A percentile compares a stretch with the other conserved stretches of the same genome.
phyloP scores from a whole-genome alignment of 92 coral and sea anemone genomes.

The Epizoanthus rinbou region DNA sequence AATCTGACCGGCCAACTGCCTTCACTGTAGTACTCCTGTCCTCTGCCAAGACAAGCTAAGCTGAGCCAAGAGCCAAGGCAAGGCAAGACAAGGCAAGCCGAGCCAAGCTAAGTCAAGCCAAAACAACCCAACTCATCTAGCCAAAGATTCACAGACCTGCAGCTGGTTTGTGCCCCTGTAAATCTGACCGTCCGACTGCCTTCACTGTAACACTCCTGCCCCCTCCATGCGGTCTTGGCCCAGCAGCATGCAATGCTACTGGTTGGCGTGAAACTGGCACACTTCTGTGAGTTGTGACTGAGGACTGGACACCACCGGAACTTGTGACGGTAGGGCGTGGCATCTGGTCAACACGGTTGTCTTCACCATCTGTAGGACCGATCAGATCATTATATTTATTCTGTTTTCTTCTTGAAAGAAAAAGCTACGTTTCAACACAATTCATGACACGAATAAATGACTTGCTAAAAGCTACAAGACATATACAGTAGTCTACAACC shows the following conservation, averaged over 20 bases:
- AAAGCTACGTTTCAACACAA: too few relatives aligned
- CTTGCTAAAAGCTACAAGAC: too few relatives aligned
- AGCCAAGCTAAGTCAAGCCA: too few relatives aligned
- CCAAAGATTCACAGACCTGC: slow-evolving; percentile 61
- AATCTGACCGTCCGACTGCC: slow-evolving; percentile 88
- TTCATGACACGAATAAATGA: too few relatives aligned
- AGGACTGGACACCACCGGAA: slow-evolving; percentile 54
- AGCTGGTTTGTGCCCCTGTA: slow-evolving; percentile 73
- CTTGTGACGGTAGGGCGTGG: slow-evolving; percentile 73
- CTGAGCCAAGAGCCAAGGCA: too few relatives aligned
- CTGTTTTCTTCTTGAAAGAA: too few relatives aligned
- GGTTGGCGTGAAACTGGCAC: slow-evolving; percentile 54
- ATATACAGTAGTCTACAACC: too few relatives aligned
- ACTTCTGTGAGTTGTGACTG: slow-evolving; percentile 47
- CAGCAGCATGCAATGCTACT: slow-evolving; percentile 49
- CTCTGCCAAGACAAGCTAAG: too few relatives aligned
- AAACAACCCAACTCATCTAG: neutral
- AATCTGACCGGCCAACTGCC: slow-evolving; percentile 87
- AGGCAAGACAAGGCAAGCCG: too few relatives aligned
- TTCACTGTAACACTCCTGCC: slow-evolving; percentile 80
- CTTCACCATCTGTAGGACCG: slow-evolving; percentile 64
- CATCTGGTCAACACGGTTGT: slow-evolving; percentile 70
- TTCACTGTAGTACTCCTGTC: slow-evolving; percentile 68
- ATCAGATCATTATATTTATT: too few relatives aligned
- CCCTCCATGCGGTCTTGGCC: slow-evolving; percentile 39